These are phyloP conservation scores for Aplocera efformata DNA, from an alignment of 2,888 invertebrate genomes.

Conservation along the genomic window DNA sequence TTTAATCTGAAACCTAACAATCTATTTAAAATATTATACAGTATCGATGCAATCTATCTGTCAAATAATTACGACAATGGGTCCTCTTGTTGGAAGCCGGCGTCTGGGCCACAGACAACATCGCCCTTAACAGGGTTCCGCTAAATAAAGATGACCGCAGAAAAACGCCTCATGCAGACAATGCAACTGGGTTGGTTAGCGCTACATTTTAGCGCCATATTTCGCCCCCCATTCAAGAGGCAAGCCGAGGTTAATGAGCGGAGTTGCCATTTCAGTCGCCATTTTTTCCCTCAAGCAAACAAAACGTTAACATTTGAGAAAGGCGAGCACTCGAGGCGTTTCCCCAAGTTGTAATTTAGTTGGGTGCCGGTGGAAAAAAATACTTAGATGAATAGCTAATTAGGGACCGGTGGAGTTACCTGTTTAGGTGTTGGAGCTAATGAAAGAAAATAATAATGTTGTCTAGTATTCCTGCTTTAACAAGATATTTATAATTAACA, in stretches of 20 bases:
- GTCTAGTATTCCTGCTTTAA: too few species aligned
- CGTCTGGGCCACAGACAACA: too few species aligned
- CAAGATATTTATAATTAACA: too few species aligned
- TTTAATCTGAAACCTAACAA: too few species aligned
- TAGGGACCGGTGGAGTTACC: neutral
- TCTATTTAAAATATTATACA: too few species aligned
- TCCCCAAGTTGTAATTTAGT: conserved; percentile 5
- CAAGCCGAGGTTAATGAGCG: conserved; percentile 47
- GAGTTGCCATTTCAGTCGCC: conserved; percentile 39
- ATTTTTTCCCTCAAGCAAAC: conserved; percentile 17
- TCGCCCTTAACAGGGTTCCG: too few species aligned
- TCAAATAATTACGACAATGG: too few species aligned
- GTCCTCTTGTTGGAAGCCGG: too few species aligned
- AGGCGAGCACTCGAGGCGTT: conserved; percentile 2
- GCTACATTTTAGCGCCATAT: conserved; percentile 41
- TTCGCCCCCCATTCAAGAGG: conserved; percentile 33
- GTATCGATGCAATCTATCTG: too few species aligned
- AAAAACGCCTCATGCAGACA: conserved; percentile 26
- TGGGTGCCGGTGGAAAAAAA: conserved; percentile 4
- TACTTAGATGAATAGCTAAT: conserved; percentile 7
- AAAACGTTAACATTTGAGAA: conserved; percentile 14
- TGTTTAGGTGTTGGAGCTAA: neutral
- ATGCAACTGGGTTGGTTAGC: conserved; percentile 38
- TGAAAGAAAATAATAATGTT: too few species aligned
- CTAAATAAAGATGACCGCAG: too few species aligned